Evolutionary conservation across 1,140 invertebrate genomes (phyloP), one percentile per base, ranked within the genome.

Genomic region (Latrodectus geometricus): DNA sequence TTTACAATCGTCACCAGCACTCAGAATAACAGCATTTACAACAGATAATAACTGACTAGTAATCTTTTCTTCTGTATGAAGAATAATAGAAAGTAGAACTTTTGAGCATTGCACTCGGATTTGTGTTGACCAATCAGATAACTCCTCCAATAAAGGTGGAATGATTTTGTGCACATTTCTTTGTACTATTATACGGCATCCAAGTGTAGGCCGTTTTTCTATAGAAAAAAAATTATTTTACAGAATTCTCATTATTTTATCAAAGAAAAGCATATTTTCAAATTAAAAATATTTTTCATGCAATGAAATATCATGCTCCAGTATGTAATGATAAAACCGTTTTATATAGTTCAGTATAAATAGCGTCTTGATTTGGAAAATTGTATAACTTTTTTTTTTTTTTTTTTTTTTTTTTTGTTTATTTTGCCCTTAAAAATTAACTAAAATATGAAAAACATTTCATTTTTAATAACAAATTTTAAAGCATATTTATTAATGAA

Each of bases 191-290:
- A 92, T 92, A 8, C 95, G 92, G 90, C 96, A 96, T 15, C 96
- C 96, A 17, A 96, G 91, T 88, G 94, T 95, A 14, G 95, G 95
- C 65, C 95, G 92, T 76, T 92, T 91, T 69, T 94, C 94, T 94
- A 88, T n/a, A 76, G 4, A 78, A 65, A 73, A 48, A 73, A 3
- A 20, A 35, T 20, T 20, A 70, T 17, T 70, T 70, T 23, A 70
- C 35, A 35, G 35, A 35, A 35, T 35, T 35, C 35, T 35, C 35
- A 35, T 35, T 35, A 5, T 5, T 35, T 35, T 35, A 35, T 5
- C 35, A 35, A 35, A 35, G 35, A 35, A 35, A 35, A 35, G 5
- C 5, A 35, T 35, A 35, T 35, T 35, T 35, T 35, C 35, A 35
- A 35, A 35, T 5, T 35, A 35, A 35, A 35, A 35, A 35, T 35